Conservation (phyloP, 2,888 invertebrate species). For the Achlya flavicornis region DNA sequence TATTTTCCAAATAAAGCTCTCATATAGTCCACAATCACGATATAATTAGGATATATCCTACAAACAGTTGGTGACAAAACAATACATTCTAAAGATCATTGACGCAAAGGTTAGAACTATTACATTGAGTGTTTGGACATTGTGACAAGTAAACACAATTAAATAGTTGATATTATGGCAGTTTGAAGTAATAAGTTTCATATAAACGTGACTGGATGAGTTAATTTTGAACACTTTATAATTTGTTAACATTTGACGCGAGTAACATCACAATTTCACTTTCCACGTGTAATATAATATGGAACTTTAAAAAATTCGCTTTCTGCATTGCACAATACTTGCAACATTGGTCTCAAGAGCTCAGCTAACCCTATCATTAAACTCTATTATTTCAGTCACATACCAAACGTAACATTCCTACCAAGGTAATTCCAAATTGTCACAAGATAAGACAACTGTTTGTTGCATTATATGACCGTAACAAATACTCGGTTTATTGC, state of each 20-base stretch:
- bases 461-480: slow-evolving; percentile 2
- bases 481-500: slow-evolving; percentile 1
- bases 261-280: slow-evolving; percentile 22
- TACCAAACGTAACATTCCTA: slow-evolving; percentile 24
- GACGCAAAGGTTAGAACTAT: background rate
- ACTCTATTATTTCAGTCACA: slow-evolving; percentile 52
- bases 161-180: background rate
- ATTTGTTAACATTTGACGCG: background rate
- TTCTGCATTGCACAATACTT: slow-evolving; percentile 53
- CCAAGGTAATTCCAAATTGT: slow-evolving; percentile 34
- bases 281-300: slow-evolving; percentile 38
- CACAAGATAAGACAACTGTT: slow-evolving; percentile 23
- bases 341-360: slow-evolving; percentile 44
- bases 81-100: background rate
- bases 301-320: slow-evolving; percentile 53
- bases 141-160: slow-evolving; percentile 1
- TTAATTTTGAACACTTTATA: background rate
- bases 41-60: slow-evolving; percentile 3
- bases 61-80: background rate
- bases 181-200: background rate
- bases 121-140: background rate
- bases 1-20: no score
- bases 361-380: slow-evolving; percentile 46
- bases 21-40: background rate
- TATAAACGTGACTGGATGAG: background rate